Conservation (phyloP, 2,113 vertebrate genomes). For the Tretioscincus oriximinensis region DNA sequence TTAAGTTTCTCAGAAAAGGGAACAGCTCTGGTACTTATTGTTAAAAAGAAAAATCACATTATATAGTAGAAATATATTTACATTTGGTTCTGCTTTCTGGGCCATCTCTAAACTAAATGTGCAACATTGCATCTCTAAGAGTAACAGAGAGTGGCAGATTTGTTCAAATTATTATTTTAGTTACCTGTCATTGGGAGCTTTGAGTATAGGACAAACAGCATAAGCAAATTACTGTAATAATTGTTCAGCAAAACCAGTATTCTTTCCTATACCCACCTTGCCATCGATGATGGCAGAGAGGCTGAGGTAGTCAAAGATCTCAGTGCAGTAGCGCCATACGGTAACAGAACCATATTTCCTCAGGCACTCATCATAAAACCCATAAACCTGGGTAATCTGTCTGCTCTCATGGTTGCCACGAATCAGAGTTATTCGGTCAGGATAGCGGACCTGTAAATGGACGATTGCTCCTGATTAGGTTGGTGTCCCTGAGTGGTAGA, state of each 20-base stretch:
- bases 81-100: too few species aligned
- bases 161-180: too few species aligned
- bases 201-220: too few species aligned
- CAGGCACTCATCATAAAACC: conserved; percentile 94
- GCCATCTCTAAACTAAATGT: too few species aligned
- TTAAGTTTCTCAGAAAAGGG: not conserved
- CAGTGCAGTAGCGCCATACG: conserved; percentile 95
- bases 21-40: not conserved
- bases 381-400: conserved; percentile 70
- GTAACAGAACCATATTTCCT: conserved; percentile 95
- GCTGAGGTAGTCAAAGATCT: conserved; percentile 96
- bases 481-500: not conserved
- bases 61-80: too few species aligned
- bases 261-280: conserved; percentile 74
- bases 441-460: conserved; percentile 85
- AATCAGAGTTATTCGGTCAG: conserved; percentile 92
- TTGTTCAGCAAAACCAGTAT: too few species aligned
- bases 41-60: not conserved
- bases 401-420: conserved; percentile 85
- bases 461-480: not conserved
- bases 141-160: too few species aligned
- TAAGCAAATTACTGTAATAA: too few species aligned
- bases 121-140: too few species aligned
- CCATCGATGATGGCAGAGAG: conserved; percentile 95
- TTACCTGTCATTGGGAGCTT: too few species aligned